Evolutionary conservation across 2,797 vertebrate species (phyloP).

Genomic region (Monodelphis domestica): DNA sequence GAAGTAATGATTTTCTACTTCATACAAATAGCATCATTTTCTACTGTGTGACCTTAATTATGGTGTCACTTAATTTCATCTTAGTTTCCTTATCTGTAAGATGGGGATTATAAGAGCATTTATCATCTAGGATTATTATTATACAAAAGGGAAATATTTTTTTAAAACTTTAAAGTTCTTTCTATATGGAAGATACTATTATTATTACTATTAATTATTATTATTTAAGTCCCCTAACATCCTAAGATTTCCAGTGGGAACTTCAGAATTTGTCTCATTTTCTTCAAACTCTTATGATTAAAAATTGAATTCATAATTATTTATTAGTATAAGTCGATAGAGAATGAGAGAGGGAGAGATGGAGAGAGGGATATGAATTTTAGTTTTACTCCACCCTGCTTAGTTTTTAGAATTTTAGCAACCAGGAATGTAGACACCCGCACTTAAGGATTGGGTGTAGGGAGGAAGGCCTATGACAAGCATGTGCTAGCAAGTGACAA

Average conservation of each 20-base stretch:
- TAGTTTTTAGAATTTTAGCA: too few relatives aligned
- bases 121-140: neutral
- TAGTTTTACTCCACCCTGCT: too few relatives aligned
- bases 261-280: neutral
- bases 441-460: too few relatives aligned
- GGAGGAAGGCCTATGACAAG: too few relatives aligned
- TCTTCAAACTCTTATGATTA: too few relatives aligned
- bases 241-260: neutral
- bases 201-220: neutral
- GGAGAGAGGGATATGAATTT: too few relatives aligned
- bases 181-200: neutral
- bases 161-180: neutral
- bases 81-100: neutral
- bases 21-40: neutral
- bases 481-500: too few relatives aligned
- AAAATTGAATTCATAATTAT: too few relatives aligned
- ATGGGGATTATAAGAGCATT: neutral
- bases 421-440: too few relatives aligned
- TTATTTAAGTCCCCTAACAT: neutral
- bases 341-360: too few relatives aligned
- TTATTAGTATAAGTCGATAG: too few relatives aligned
- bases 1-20: neutral
- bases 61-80: neutral
- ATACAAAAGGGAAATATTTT: neutral
- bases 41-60: neutral